Conservation (phyloP, 2,113 vertebrate species). For the Solenodon paradoxus region DNA sequence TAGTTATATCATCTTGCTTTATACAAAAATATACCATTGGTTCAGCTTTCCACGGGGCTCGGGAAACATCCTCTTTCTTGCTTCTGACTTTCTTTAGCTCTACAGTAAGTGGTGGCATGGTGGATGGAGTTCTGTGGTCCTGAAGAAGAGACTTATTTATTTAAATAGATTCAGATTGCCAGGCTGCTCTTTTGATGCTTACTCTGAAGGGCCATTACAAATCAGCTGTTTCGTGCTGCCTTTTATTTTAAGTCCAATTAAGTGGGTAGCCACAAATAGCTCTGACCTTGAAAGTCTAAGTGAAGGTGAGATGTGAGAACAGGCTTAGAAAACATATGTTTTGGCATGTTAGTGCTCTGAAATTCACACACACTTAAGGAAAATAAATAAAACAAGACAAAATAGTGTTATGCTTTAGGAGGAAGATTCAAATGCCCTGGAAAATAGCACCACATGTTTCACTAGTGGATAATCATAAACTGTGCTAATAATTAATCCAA, state of each 20-base stretch:
- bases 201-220: slow-evolving; percentile 37
- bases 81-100: slow-evolving; percentile 15
- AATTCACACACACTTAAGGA: neutral
- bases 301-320: slow-evolving; percentile 66
- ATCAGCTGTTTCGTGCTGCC: slow-evolving; percentile 49
- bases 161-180: slow-evolving; percentile 49
- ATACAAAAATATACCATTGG: slow-evolving; percentile 20
- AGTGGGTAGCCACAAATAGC: slow-evolving; percentile 73
- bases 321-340: slow-evolving; percentile 67
- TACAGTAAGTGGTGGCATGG: neutral
- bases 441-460: slow-evolving; percentile 49
- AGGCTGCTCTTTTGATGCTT: slow-evolving; percentile 36
- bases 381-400: slow-evolving; percentile 63
- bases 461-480: slow-evolving; percentile 60
- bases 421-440: slow-evolving; percentile 33
- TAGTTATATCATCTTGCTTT: slow-evolving; percentile 19
- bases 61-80: neutral
- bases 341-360: slow-evolving; percentile 22
- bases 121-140: slow-evolving; percentile 29
- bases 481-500: slow-evolving; percentile 81
- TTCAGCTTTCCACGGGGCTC: slow-evolving; percentile 61
- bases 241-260: slow-evolving; percentile 72
- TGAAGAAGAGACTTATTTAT: slow-evolving; percentile 54
- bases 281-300: slow-evolving; percentile 74
- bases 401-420: slow-evolving; percentile 45